A percentile compares a stretch with the other conserved stretches of the same genome.
These are phyloP conservation scores for Aradophagus sp. DNA, from an alignment of 1,140 invertebrate species.

Conservation along the genomic window DNA sequence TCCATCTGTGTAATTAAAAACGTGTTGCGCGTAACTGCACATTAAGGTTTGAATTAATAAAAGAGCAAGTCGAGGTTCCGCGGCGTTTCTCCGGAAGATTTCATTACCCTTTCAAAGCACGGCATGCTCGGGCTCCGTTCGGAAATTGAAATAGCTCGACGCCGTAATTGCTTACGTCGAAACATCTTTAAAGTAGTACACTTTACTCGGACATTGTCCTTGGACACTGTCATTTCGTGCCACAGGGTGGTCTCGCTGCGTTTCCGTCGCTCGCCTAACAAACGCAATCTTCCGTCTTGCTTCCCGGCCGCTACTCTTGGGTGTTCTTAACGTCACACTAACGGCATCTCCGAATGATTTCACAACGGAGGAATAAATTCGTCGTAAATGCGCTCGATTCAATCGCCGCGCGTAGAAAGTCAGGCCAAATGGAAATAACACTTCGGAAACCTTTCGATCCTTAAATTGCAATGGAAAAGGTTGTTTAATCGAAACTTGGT, in stretches of 20 bases:
- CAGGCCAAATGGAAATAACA: background rate
- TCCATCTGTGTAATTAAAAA: no score
- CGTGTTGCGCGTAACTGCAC: no score
- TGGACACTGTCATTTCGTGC: conserved; percentile 37
- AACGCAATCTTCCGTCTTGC: conserved; percentile 52
- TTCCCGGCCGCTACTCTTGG: conserved; percentile 53
- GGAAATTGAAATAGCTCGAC: conserved; percentile 28
- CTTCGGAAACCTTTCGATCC: background rate
- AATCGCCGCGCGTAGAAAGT: conserved; percentile 13
- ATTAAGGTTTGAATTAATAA: background rate
- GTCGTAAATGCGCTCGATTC: conserved; percentile 14
- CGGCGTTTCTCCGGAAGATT: background rate
- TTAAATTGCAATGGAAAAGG: conserved; percentile 2
- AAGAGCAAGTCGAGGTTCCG: background rate
- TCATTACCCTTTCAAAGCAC: conserved; percentile 28
- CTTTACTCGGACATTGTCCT: conserved; percentile 36
- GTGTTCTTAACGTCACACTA: conserved; percentile 66
- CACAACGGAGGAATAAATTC: conserved; percentile 47
- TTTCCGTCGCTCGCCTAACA: conserved; percentile 64
- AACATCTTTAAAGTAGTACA: conserved; percentile 46
- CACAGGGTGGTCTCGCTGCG: conserved; percentile 50
- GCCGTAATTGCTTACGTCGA: conserved; percentile 32
- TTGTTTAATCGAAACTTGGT: no score
- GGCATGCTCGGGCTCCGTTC: conserved; percentile 9
- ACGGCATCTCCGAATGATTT: conserved; percentile 57